Percentiles rank a stretch among this genome's conserved stretches.
Evolutionary conservation across 2,797 vertebrate species (phyloP).

Genomic region (Poecile montanus): DNA sequence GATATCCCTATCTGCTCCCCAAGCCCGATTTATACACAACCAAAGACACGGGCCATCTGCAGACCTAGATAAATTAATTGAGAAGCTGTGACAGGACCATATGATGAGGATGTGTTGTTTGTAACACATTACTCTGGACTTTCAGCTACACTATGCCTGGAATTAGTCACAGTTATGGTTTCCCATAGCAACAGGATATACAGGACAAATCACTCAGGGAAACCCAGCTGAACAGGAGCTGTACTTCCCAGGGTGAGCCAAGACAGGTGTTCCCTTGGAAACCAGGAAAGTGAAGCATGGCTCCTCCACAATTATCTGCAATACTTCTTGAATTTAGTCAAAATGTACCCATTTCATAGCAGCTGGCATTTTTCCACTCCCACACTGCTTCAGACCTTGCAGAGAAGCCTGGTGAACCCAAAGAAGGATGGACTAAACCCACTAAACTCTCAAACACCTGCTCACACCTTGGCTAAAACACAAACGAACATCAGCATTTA

Average conservation of each 20-base stretch:
- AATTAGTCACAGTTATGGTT: background rate
- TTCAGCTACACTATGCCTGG: background rate
- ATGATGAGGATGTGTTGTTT: background rate
- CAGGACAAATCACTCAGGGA: background rate
- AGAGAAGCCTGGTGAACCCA: background rate
- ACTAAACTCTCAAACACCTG: background rate
- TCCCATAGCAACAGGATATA: background rate
- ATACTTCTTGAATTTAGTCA: background rate
- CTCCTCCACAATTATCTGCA: slow-evolving; percentile 87
- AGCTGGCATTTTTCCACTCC: background rate
- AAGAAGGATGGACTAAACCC: background rate
- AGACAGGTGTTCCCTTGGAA: slow-evolving; percentile 83
- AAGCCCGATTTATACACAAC: background rate
- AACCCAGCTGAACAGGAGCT: background rate
- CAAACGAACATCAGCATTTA: background rate
- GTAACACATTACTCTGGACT: background rate
- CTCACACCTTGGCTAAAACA: background rate
- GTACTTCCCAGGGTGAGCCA: background rate
- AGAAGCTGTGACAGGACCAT: background rate
- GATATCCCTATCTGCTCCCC: background rate
- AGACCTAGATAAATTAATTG: background rate
- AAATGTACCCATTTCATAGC: background rate
- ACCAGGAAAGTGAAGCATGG: slow-evolving; percentile 86
- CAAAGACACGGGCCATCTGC: background rate
- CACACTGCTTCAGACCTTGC: background rate